A percentile compares a stretch with the other conserved stretches of the same genome.
Evolutionary conservation across 1,140 invertebrate species (phyloP).

Genomic region (Druon quercuslanigerum): DNA sequence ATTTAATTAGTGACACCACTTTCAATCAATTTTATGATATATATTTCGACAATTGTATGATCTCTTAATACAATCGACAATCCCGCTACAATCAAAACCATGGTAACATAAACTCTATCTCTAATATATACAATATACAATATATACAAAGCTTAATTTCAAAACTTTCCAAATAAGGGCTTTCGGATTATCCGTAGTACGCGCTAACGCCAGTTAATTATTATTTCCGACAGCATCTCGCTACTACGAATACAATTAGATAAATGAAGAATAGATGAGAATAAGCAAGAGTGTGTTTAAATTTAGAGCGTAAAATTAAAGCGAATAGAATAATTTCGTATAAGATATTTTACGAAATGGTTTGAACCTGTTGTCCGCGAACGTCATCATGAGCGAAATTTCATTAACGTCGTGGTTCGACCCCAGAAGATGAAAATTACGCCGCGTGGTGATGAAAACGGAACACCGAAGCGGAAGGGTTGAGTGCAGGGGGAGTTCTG

Average conservation of each 20-base stretch:
- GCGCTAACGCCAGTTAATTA: not conserved
- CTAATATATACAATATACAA: too few species aligned
- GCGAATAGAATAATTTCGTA: conserved; percentile 11
- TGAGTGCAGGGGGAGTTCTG: too few species aligned
- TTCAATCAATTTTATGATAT: too few species aligned
- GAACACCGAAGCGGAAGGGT: not conserved
- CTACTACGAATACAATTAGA: not conserved
- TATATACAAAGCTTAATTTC: too few species aligned
- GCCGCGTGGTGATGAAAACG: not conserved
- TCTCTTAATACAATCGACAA: too few species aligned
- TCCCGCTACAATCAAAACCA: too few species aligned
- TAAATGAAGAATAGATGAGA: conserved; percentile 10
- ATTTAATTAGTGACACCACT: too few species aligned
- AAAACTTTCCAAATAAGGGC: too few species aligned
- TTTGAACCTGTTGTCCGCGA: not conserved
- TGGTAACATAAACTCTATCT: too few species aligned
- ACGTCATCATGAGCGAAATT: not conserved
- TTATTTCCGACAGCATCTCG: not conserved
- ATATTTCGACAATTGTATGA: too few species aligned
- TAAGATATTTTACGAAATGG: not conserved
- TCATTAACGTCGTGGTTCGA: not conserved
- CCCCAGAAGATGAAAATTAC: conserved; percentile 6
- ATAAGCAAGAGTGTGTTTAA: not conserved
- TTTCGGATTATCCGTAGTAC: not conserved
- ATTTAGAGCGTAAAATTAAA: not conserved